Evolutionary conservation across 1,140 invertebrate genomes (phyloP).

Genomic region (Capitella teleta): DNA sequence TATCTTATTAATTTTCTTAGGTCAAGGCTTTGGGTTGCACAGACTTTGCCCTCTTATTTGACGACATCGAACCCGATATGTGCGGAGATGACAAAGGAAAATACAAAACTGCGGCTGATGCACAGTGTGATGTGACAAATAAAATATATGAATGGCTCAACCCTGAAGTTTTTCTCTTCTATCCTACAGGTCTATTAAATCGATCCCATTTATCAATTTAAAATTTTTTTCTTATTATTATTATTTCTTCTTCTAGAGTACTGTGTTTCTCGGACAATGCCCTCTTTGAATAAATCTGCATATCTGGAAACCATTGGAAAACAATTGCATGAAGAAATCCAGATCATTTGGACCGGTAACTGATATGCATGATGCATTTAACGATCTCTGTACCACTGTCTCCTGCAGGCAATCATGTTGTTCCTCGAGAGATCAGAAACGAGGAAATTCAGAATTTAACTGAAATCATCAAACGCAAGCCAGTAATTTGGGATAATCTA

Average conservation of each 20-base stretch:
- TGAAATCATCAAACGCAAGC: constrained; percentile 73
- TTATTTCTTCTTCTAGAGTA: constrained; percentile 67
- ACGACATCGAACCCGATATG: constrained; percentile 97
- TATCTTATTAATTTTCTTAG: no score
- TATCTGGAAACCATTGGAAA: constrained; percentile 91
- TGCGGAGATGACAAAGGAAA: constrained; percentile 91
- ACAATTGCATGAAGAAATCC: constrained; percentile 83
- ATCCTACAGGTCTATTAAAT: constrained; percentile 80
- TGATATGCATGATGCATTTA: neutral
- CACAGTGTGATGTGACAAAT: constrained; percentile 94
- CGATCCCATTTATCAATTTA: no score
- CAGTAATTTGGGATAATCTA: constrained; percentile 99
- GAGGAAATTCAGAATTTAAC: constrained; percentile 88
- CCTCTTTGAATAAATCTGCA: constrained; percentile 63
- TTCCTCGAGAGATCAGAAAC: constrained; percentile 76
- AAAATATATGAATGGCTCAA: constrained; percentile 88
- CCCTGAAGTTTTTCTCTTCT: constrained; percentile 79
- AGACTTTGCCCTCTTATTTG: constrained; percentile 92
- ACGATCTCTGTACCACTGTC: neutral
- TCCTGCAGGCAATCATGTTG: constrained; percentile 68
- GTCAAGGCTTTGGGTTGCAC: constrained; percentile 87
- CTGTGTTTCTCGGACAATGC: constrained; percentile 80
- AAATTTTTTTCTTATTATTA: no score
- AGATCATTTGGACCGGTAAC: constrained; percentile 93
- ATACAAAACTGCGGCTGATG: constrained; percentile 94